These are phyloP conservation scores for Pithys albifrons DNA, from an alignment of 2,113 vertebrate genomes.

Conservation along the genomic window DNA sequence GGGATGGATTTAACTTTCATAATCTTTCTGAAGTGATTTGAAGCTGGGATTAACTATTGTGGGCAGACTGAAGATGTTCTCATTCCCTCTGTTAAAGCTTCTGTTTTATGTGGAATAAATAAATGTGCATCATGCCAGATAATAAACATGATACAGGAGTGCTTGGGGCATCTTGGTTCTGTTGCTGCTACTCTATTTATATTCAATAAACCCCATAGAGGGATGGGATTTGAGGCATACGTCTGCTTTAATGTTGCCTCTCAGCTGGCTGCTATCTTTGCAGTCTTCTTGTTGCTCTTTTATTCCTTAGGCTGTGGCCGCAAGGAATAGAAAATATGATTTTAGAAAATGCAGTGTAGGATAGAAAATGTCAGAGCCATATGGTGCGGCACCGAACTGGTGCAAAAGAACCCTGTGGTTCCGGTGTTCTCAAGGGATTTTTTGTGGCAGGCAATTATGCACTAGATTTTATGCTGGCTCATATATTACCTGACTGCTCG, in stretches of 20 bases:
- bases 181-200: slow-evolving; percentile 35
- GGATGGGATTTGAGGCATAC: slow-evolving; percentile 4
- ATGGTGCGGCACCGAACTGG: not conserved
- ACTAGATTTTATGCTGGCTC: not conserved
- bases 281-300: not conserved
- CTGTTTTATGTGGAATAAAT: slow-evolving; percentile 38
- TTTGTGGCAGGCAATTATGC: not conserved
- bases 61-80: slow-evolving; percentile 10
- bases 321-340: slow-evolving; percentile 7
- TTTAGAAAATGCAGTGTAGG: not conserved
- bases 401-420: not conserved
- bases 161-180: not conserved
- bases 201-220: not conserved
- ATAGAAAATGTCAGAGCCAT: not conserved
- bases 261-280: slow-evolving; percentile 23
- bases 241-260: slow-evolving; percentile 29
- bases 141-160: slow-evolving; percentile 11
- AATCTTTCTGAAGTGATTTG: slow-evolving; percentile 21
- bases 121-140: slow-evolving; percentile 8
- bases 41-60: slow-evolving; percentile 20
- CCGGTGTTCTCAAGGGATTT: not conserved
- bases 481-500: not conserved
- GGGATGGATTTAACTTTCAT: slow-evolving; percentile 26
- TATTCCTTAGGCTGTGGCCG: slow-evolving; percentile 1
- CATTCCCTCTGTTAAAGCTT: slow-evolving; percentile 7